Conservation (phyloP, 2,888 invertebrate species). For the Petrophora chlorosata region DNA sequence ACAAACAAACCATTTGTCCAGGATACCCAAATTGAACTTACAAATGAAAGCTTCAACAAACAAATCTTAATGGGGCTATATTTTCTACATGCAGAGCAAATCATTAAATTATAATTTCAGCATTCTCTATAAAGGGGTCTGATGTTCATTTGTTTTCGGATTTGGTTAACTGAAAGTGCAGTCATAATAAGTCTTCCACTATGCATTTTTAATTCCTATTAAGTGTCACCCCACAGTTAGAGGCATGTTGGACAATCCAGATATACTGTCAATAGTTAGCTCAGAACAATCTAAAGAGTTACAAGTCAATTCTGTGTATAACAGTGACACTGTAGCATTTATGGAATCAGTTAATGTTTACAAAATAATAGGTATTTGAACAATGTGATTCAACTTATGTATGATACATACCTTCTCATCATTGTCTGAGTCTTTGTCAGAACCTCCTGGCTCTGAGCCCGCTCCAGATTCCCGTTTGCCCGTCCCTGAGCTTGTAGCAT, state of each 20-base stretch:
- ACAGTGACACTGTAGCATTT: conserved; percentile 36
- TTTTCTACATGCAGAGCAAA: conserved; percentile 53
- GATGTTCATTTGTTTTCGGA: background rate
- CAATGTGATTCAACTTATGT: conserved; percentile 6
- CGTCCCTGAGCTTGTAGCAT: conserved; percentile 86
- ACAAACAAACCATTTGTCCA: conserved; percentile 6
- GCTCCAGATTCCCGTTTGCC: conserved; percentile 89
- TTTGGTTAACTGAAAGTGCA: background rate
- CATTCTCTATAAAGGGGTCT: conserved; percentile 4
- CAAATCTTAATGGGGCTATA: conserved; percentile 24
- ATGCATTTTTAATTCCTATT: conserved; percentile 69
- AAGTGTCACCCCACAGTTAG: conserved; percentile 33
- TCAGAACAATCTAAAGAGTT: conserved; percentile 22
- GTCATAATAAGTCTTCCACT: conserved; percentile 53
- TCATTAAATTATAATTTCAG: conserved; percentile 30
- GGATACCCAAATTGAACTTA: background rate
- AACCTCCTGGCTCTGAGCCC: conserved; percentile 90
- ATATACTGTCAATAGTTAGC: conserved; percentile 55
- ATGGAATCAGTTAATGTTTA: conserved; percentile 43
- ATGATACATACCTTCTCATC: conserved; percentile 92
- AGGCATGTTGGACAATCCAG: conserved; percentile 76
- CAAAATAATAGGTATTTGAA: conserved; percentile 20
- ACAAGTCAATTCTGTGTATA: conserved; percentile 27
- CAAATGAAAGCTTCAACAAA: conserved; percentile 25
- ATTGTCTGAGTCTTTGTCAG: conserved; percentile 93